Percentiles rank a stretch among this genome's conserved stretches.
phyloP scores from a whole-genome alignment of 37 sponge, comb jelly and placozoan genomes.

The Bolinopsis microptera region DNA sequence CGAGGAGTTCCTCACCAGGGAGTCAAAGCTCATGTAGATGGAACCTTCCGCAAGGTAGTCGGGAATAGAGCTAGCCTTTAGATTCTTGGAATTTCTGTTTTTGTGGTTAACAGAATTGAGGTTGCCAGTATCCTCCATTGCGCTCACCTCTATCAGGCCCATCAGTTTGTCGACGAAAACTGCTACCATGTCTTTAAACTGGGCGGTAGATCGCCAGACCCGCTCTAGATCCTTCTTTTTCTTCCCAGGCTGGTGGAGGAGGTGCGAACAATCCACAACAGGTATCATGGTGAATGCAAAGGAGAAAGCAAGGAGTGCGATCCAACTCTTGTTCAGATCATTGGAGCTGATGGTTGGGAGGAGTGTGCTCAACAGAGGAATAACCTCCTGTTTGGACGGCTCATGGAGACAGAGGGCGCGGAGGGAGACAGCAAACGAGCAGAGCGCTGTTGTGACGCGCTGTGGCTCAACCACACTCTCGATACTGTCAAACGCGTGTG shows the following conservation, averaged over 20 bases:
- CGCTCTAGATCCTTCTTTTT: neutral
- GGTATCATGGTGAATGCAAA: conserved; percentile 49
- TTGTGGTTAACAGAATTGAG: neutral
- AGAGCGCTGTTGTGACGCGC: conserved; percentile 78
- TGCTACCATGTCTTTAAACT: conserved; percentile 32
- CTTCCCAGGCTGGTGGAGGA: conserved; percentile 16
- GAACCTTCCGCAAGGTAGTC: neutral
- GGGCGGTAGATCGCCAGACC: conserved; percentile 25
- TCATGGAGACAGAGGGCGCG: conserved; percentile 61
- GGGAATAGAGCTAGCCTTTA: neutral
- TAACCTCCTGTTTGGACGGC: conserved; percentile 70
- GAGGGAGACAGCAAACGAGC: conserved; percentile 75
- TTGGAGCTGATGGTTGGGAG: conserved; percentile 92
- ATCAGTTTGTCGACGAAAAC: conserved; percentile 6
- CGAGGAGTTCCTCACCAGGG: conserved; percentile 28
- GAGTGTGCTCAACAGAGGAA: conserved; percentile 74
- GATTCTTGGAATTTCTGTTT: neutral
- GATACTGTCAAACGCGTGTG: conserved; percentile 74
- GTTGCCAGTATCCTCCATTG: conserved; percentile 40
- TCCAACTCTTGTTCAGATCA: conserved; percentile 80
- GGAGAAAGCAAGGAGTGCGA: conserved; percentile 43
- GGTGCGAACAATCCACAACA: conserved; percentile 29
- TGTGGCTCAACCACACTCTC: conserved; percentile 94
- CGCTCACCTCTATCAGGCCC: conserved; percentile 6
- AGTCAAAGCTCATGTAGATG: conserved; percentile 50